Percentiles rank a stretch among this genome's conserved stretches.
phyloP scores from a whole-genome alignment of 2,888 invertebrate genomes.

The Chrysomela aeneicollis region DNA sequence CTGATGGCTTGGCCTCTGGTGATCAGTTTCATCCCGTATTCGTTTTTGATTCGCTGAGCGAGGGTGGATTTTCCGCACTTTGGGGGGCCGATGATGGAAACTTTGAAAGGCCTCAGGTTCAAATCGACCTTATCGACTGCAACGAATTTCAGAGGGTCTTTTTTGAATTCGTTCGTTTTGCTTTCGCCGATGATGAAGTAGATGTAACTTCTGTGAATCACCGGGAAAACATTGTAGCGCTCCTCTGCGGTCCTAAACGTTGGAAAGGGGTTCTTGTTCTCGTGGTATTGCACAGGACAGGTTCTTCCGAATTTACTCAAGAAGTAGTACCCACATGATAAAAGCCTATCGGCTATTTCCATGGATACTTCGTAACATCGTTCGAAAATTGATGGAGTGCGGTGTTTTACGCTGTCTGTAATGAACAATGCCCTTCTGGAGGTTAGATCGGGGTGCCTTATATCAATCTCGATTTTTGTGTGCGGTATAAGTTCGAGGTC shows the following conservation, averaged over 20 bases:
- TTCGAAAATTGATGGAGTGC: constrained; percentile 66
- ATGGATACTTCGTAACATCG: constrained; percentile 64
- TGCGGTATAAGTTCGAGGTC: constrained; percentile 63
- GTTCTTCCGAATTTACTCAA: constrained; percentile 70
- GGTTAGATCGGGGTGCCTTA: constrained; percentile 54
- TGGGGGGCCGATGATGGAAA: constrained; percentile 69
- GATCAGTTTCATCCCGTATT: constrained; percentile 66
- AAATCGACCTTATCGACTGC: constrained; percentile 60
- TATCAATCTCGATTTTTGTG: constrained; percentile 59
- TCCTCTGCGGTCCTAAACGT: constrained; percentile 62
- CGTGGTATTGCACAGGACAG: constrained; percentile 71
- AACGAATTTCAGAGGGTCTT: constrained; percentile 67
- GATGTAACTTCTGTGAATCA: constrained; percentile 67
- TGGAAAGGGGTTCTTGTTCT: constrained; percentile 63
- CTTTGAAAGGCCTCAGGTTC: constrained; percentile 64
- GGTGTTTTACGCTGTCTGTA: constrained; percentile 58
- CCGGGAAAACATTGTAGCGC: constrained; percentile 63
- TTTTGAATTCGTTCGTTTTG: constrained; percentile 63
- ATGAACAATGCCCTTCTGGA: constrained; percentile 49
- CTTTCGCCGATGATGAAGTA: constrained; percentile 67
- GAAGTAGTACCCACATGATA: constrained; percentile 68
- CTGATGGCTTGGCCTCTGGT: constrained; percentile 66
- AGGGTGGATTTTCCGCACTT: constrained; percentile 70
- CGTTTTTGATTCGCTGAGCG: constrained; percentile 64
- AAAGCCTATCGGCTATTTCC: constrained; percentile 66